phyloP scores from a whole-genome alignment of 2,888 invertebrate genomes.

The Ditula angustiorana region DNA sequence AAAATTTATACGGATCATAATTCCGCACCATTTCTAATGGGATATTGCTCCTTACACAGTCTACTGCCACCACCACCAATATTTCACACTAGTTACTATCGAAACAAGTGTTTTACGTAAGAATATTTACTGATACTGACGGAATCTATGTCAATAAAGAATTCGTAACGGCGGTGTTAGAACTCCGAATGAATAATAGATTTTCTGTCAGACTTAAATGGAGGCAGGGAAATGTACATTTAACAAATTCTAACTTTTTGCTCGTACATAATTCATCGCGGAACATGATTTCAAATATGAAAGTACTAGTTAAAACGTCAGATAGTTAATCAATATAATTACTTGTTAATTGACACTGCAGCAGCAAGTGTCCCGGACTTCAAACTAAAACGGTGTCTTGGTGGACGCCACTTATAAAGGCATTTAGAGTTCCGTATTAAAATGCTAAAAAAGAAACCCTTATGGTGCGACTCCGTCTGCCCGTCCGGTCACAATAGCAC shows the following conservation, averaged over 20 bases:
- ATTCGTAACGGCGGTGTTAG: constrained; percentile 22
- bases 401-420: background rate
- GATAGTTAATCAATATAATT: constrained; percentile 21
- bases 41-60: constrained; percentile 47
- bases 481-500: no score
- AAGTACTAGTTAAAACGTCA: constrained; percentile 23
- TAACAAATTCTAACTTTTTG: constrained; percentile 32
- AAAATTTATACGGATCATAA: constrained; percentile 66
- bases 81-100: constrained; percentile 35
- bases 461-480: no score
- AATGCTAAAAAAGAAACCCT: no score
- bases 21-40: constrained; percentile 64
- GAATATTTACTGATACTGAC: constrained; percentile 33
- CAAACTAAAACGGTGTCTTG: constrained; percentile 1
- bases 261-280: constrained; percentile 25
- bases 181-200: constrained; percentile 33
- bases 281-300: constrained; percentile 15
- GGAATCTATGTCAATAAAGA: constrained; percentile 31
- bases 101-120: constrained; percentile 23
- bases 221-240: constrained; percentile 19
- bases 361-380: constrained; percentile 13
- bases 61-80: constrained; percentile 46
- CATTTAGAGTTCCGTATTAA: background rate
- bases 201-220: constrained; percentile 29
- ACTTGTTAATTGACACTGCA: constrained; percentile 21